These are phyloP conservation scores for Linnaemya tessellans DNA, from an alignment of 2,888 invertebrate genomes.

Conservation along the genomic window DNA sequence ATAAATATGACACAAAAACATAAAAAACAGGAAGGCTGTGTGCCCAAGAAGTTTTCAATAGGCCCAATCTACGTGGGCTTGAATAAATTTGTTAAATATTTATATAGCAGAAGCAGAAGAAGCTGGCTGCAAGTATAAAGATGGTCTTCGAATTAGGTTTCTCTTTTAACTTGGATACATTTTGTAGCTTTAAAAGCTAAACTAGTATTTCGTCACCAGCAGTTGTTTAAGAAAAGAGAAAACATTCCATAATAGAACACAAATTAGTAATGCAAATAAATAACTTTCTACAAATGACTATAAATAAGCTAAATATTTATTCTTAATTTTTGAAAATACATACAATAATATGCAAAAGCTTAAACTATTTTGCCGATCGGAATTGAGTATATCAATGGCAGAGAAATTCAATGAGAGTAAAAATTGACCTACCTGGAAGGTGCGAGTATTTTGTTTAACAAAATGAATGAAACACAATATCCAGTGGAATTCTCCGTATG, in stretches of 20 bases:
- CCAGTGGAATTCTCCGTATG: neutral
- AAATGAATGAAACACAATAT: slow-evolving; percentile 1
- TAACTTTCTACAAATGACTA: slow-evolving; percentile 16
- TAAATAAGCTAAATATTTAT: neutral
- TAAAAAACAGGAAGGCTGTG: no score
- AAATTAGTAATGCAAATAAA: slow-evolving; percentile 20
- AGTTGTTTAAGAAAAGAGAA: neutral
- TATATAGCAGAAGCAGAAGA: no score
- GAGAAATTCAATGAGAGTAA: neutral
- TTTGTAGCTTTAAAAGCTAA: neutral
- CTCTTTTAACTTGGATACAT: neutral
- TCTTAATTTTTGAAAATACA: no score
- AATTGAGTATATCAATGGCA: no score
- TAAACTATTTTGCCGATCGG: neutral
- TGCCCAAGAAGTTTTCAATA: no score
- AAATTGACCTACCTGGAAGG: slow-evolving; percentile 46
- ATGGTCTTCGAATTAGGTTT: neutral
- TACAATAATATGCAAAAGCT: no score
- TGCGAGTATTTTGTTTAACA: slow-evolving; percentile 8
- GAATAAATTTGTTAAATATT: no score
- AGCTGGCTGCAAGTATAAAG: neutral
- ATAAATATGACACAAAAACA: no score
- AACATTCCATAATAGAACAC: neutral
- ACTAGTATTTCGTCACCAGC: neutral
- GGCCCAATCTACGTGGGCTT: no score